Conservation (phyloP, 2,797 vertebrate species). For the Epinephelus awoara region DNA sequence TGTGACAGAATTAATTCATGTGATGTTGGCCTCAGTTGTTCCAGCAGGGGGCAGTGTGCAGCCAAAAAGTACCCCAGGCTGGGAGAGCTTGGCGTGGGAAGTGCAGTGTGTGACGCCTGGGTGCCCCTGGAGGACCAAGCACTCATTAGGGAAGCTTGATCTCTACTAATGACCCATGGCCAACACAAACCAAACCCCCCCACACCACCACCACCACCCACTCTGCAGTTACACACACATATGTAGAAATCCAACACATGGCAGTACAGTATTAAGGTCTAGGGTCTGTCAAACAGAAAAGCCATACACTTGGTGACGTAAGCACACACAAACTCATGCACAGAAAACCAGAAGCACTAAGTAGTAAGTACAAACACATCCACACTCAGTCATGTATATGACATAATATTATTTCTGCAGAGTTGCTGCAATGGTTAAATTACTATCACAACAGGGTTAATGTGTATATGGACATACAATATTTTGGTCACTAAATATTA, state of each 20-base stretch:
- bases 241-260: conserved; percentile 35
- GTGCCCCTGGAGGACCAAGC: conserved; percentile 79
- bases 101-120: conserved; percentile 80
- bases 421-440: not conserved
- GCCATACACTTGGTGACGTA: conserved; percentile 1
- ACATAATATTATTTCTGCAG: not conserved
- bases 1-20: conserved; percentile 1
- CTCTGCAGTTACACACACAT: conserved; percentile 51
- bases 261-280: not conserved
- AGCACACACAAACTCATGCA: not conserved
- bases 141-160: conserved; percentile 85
- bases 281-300: conserved; percentile 33
- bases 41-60: conserved; percentile 88
- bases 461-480: not conserved
- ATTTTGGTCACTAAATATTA: not conserved
- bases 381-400: not conserved
- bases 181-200: conserved; percentile 74
- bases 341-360: conserved; percentile 5
- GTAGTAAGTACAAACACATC: not conserved
- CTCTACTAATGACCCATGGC: conserved; percentile 82
- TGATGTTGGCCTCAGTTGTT: not conserved
- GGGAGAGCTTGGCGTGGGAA: conserved; percentile 78
- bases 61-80: conserved; percentile 55
- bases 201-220: conserved; percentile 67
- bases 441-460: not conserved